Base-by-base conservation (phyloP, 2,888 invertebrate species). In the Eutolmus rufibarbis region DNA sequence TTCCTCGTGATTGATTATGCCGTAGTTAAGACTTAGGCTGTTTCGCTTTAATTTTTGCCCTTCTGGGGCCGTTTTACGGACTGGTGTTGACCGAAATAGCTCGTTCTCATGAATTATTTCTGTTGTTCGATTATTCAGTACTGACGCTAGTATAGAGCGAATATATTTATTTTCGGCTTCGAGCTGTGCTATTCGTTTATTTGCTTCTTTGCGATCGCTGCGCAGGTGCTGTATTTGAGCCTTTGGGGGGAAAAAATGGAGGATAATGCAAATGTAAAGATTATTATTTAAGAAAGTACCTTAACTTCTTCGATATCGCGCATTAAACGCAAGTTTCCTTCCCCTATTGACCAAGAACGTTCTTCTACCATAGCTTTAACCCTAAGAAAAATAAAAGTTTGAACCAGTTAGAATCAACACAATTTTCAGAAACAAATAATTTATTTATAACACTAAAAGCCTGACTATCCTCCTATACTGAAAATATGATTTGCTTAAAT, bases 101-200 rank as follows among this genome's bases (percentile, higher is more conserved):
- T 92, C 92, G 88, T 92, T 91, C 89, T 92, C 92, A 86, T 91
- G 91, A 57, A 92, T 92, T 9, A 92, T 91, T 43, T 92, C 91
- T 14, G 90, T 89, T 66, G 89, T 89, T 40, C 90, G 90, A 88
- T 90, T 91, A 86, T 91, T 92, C n/a, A 91, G 90, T 16, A 92
- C 89, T 1, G 91, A 90, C 46, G 91, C 91, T 87, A 92, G 81
- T 87, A 92, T 91, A 89, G 92, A 91, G 1, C 92, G 91, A 89
- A 93, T 90, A 88, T 91, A 92, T 88, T 95, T 94, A 89, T 96
- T 92, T 90, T 96, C 95, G 88, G 95, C 95, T 91, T 96, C 96
- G 85, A 96, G 92, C 91, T 95, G 95, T 43, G 93, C 92, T 79
- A 96, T 94, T 46, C 96, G 94, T 91, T 95, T 95, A 92, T 95